phyloP scores from a whole-genome alignment of 2,113 vertebrate genomes.

The Ictalurus punctatus region DNA sequence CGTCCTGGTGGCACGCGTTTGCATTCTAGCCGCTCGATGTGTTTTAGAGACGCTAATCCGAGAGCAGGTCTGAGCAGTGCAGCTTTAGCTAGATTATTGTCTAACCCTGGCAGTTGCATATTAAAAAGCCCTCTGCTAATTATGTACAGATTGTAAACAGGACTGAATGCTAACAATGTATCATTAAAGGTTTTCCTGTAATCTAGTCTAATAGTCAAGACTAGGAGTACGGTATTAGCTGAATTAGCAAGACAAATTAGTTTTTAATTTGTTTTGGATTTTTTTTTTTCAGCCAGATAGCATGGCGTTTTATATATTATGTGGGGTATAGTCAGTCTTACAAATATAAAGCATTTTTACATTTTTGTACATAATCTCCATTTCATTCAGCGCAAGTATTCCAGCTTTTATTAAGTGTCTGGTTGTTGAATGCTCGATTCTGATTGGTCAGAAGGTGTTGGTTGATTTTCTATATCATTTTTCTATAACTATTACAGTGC shows the following conservation, averaged over 20 bases:
- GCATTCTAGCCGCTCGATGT: conserved; percentile 61
- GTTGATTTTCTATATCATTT: not conserved
- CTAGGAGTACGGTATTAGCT: not conserved
- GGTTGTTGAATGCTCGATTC: not conserved
- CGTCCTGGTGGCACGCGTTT: conserved; percentile 61
- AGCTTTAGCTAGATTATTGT: conserved; percentile 71
- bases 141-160: conserved; percentile 64
- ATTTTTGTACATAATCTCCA: not conserved
- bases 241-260: not conserved
- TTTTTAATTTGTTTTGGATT: no score
- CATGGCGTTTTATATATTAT: not conserved
- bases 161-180: conserved; percentile 58
- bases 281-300: not conserved
- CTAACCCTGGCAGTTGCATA: conserved; percentile 71
- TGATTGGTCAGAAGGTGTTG: not conserved
- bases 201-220: not conserved
- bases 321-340: not conserved
- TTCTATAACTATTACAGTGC: not conserved
- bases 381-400: not conserved
- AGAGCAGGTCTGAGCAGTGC: conserved; percentile 61
- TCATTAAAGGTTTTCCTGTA: conserved; percentile 60
- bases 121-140: conserved; percentile 60
- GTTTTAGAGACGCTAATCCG: conserved; percentile 67
- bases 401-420: not conserved
- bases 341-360: not conserved